These are phyloP conservation scores for Euschistus heros DNA, from an alignment of 1,140 invertebrate species.

Conservation along the genomic window DNA sequence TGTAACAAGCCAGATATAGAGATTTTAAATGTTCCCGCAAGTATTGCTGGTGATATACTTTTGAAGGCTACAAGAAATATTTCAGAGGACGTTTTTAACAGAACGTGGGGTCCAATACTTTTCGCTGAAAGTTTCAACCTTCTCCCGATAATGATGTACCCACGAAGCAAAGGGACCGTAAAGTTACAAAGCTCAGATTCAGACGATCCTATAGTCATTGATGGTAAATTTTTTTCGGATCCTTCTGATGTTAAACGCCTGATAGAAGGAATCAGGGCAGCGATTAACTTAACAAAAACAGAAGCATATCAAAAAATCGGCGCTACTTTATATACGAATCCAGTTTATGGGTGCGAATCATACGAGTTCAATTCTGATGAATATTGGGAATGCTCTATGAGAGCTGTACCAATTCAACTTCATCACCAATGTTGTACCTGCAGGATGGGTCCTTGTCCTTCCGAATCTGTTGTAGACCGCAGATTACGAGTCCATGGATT, in stretches of 20 bases:
- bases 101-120: neutral
- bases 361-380: slow-evolving; percentile 38
- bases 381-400: slow-evolving; percentile 52
- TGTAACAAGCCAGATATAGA: slow-evolving; percentile 52
- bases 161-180: slow-evolving; percentile 44
- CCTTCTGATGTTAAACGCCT: slow-evolving; percentile 24
- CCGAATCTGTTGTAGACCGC: slow-evolving; percentile 39
- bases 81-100: slow-evolving; percentile 25
- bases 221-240: slow-evolving; percentile 42
- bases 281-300: slow-evolving; percentile 39
- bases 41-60: slow-evolving; percentile 34
- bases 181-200: slow-evolving; percentile 46
- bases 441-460: slow-evolving; percentile 44
- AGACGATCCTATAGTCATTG: slow-evolving; percentile 45
- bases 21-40: slow-evolving; percentile 42
- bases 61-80: slow-evolving; percentile 30
- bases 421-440: slow-evolving; percentile 46
- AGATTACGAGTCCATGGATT: slow-evolving; percentile 37
- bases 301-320: slow-evolving; percentile 44
- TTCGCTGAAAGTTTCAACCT: slow-evolving; percentile 21
- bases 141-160: slow-evolving; percentile 39
- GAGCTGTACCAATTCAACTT: slow-evolving; percentile 41
- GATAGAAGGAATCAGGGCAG: slow-evolving; percentile 45
- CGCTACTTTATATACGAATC: slow-evolving; percentile 1
- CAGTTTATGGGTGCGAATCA: slow-evolving; percentile 34